Percentiles rank a stretch among this genome's conserved stretches.
Conservation (phyloP, 1,140 invertebrate genomes). For the Zophobas atratus region DNA sequence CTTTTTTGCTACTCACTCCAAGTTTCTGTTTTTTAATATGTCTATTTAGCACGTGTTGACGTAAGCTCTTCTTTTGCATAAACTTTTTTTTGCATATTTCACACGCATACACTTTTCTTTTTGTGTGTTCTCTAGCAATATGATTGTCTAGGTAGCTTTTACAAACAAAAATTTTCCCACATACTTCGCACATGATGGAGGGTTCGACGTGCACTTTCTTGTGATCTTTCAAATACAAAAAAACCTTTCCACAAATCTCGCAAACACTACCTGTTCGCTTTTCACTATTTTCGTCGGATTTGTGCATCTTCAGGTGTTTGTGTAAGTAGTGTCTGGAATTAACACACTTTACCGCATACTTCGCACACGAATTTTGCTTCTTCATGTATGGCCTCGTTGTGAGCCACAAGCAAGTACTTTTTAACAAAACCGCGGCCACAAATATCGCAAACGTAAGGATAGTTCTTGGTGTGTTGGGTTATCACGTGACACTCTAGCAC, state of each 20-base stretch:
- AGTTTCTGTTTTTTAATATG: no score
- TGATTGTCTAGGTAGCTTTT: conserved; percentile 48
- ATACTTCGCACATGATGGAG: conserved; percentile 41
- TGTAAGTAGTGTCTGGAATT: no score
- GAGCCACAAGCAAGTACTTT: conserved; percentile 34
- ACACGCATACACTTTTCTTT: conserved; percentile 68
- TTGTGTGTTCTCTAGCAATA: conserved; percentile 64
- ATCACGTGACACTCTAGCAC: background rate
- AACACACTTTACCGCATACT: background rate
- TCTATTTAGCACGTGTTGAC: no score
- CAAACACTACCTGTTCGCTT: no score
- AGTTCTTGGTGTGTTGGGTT: background rate
- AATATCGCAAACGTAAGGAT: conserved; percentile 36
- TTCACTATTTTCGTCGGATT: no score
- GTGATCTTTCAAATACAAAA: background rate
- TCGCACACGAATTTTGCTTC: conserved; percentile 27
- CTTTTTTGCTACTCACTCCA: no score
- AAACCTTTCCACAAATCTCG: background rate
- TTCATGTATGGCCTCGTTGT: conserved; percentile 32
- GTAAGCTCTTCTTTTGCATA: conserved; percentile 60
- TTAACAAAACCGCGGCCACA: conserved; percentile 47
- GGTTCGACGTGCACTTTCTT: conserved; percentile 25
- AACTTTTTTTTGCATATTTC: conserved; percentile 79
- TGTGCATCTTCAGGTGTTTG: no score
- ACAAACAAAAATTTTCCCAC: conserved; percentile 14